Evolutionary conservation across 2,888 invertebrate genomes (phyloP), one percentile per base, ranked within the genome.

Genomic region (Hypercompe scribonia): DNA sequence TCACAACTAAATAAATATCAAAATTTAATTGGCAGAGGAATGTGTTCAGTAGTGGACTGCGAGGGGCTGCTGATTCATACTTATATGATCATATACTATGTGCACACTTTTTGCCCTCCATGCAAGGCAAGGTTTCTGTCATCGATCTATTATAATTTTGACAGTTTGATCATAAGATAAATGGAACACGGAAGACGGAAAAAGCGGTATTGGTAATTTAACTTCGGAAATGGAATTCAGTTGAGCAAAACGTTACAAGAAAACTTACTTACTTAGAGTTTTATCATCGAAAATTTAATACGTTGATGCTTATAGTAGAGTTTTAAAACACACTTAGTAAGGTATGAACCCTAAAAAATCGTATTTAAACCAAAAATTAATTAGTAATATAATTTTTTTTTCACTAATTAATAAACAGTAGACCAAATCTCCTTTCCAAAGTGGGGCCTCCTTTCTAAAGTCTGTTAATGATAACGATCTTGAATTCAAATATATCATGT

Each of bases 171-270:
- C n/a, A 33, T 42, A 33, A 33, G 21, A 33, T 18, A 33, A 67
- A 31, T 33, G 21, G 50, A 46, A 67, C 5, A 34, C 34, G 68
- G 68, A 68, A 68, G 54, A 34, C 54, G 34, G 68, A 68, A 34
- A 34, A 34, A 18, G 50, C 54, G 34, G 54, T 34, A 68, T n/a
- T 54, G 34, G 24, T 67, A 54, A 67, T 50, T 50, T 24, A 24
- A 67, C 28, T 66, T 31, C 21, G 42, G 65, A 67, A 67, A 54
- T 68, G 34, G 34, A 68, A 54, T 54, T 67, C 50, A 36, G n/a
- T 50, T 67, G 50, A n/a, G 11, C 21, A 50, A 67, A 65, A 65
- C 33, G 33, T 46, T 67, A 3, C n/a, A n/a, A n/a, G 54, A n/a
- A 54, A 1, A n/a, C 24, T 24, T 24, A 8, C 24, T 24, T 50